phyloP scores from a whole-genome alignment of 2,888 invertebrate species.

The Oxystoma pomonae region DNA sequence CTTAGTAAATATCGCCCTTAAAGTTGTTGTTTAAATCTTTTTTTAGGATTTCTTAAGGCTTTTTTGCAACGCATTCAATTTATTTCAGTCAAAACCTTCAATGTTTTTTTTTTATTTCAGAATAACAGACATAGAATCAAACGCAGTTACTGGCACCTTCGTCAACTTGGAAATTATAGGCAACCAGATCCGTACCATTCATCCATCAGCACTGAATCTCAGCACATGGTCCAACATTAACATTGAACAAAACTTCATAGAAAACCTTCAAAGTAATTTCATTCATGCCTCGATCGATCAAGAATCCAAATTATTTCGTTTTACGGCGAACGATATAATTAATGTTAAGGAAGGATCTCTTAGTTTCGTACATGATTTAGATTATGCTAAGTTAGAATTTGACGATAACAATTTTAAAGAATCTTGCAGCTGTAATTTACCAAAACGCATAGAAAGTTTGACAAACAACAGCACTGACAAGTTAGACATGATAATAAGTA shows the following conservation, averaged over 20 bases:
- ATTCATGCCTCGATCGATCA: conserved; percentile 40
- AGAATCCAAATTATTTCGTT: conserved; percentile 47
- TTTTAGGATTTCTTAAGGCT: too few species aligned
- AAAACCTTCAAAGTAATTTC: conserved; percentile 49
- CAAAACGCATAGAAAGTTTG: conserved; percentile 55
- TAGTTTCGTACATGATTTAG: conserved; percentile 56
- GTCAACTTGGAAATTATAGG: conserved; percentile 57
- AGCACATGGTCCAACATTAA: conserved; percentile 61
- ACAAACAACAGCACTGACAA: conserved; percentile 45
- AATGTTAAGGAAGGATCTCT: conserved; percentile 53
- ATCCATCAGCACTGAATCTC: conserved; percentile 58
- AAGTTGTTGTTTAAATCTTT: too few species aligned
- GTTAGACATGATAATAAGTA: conserved; percentile 49
- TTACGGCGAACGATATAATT: conserved; percentile 55
- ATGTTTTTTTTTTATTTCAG: conserved; percentile 55
- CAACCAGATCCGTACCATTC: conserved; percentile 58
- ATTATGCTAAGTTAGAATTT: conserved; percentile 50
- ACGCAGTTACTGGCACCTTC: conserved; percentile 62
- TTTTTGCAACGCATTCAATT: too few species aligned
- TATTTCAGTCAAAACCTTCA: too few species aligned
- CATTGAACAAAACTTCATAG: conserved; percentile 64
- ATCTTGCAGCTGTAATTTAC: conserved; percentile 60
- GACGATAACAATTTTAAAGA: conserved; percentile 61
- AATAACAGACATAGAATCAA: conserved; percentile 56
- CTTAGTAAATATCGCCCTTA: too few species aligned